These are phyloP conservation scores for Notarius lentiginosus DNA, from an alignment of 2,113 vertebrate species.

Conservation along the genomic window DNA sequence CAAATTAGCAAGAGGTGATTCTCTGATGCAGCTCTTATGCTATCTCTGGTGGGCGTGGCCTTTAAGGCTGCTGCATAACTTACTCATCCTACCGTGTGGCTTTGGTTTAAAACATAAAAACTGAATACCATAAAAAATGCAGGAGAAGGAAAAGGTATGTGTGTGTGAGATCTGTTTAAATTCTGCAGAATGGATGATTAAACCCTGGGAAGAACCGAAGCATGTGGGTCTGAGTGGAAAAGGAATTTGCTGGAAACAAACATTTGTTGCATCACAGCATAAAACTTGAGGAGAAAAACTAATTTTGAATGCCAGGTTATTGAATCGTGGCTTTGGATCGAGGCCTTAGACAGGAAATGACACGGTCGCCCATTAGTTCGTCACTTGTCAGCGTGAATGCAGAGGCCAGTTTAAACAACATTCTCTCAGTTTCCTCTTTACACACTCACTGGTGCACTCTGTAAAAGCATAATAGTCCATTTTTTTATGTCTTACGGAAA, in stretches of 20 bases:
- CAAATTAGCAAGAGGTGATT: neutral
- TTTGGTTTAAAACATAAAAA: neutral
- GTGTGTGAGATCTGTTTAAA: neutral
- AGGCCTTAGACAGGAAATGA: neutral
- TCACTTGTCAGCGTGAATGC: neutral
- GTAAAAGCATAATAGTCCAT: neutral
- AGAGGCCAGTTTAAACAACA: neutral
- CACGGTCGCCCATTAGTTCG: neutral
- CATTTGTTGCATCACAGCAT: neutral
- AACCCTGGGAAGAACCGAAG: neutral
- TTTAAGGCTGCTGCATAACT: neutral
- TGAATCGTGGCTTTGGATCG: neutral
- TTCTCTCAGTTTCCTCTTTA: neutral
- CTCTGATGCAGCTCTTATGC: neutral
- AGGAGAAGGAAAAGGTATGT: neutral
- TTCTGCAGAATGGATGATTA: constrained; percentile 5
- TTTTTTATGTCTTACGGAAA: neutral
- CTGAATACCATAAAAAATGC: neutral
- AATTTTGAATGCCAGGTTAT: neutral
- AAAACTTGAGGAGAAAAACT: neutral
- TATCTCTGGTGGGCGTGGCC: neutral
- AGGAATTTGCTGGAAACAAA: neutral
- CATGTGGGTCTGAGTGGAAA: neutral
- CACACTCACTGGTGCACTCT: neutral
- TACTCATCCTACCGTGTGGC: too few species aligned